Base-by-base conservation (phyloP, 2,888 invertebrate species). In the Leptopterna dolabrata region DNA sequence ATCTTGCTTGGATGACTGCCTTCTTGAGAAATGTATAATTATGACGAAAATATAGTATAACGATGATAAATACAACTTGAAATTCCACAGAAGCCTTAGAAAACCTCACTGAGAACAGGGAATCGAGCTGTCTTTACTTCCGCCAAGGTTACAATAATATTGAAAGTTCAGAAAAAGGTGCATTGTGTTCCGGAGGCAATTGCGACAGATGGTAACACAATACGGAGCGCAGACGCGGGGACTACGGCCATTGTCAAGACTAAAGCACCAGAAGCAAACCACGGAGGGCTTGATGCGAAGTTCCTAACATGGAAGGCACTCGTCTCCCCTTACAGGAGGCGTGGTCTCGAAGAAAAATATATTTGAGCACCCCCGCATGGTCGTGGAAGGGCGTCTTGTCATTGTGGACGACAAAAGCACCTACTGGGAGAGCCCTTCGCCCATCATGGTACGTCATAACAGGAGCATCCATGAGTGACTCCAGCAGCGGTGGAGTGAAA, bases 191-290 rank as follows among this genome's bases (percentile, higher is more conserved):
- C 7, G 19, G 73, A 73, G 73, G 36, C 73, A 73, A 83, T 86
- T 76, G 76, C 36, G 86, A 76, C 86, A 86, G 86, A 86, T 86
- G 86, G 86, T 86, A 86, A 86, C 78, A 76, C 86, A 76, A 86
- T 86, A 86, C 86, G 36, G 76, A 36, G 45, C 24, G 78, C 78
- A 45, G 11, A 19, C 14, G 55, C 51, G 47, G 47, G 27, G 43
- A 76, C 76, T 30, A 27, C 86, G 86, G 86, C 86, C 86, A 86
- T 86, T 86, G 86, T 83, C 24, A 63, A 83, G 83, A 29, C 63
- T 43, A 43, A 70, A 83, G 43, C 83, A 81, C 70, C 43, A 70
- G 70, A n/a, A 70, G 83, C 70, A 63, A 83, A 83, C 55, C 83
- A 70, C 83, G 83, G 43, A 83, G 63, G 83, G 83, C 83, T 83